Evolutionary conservation across 2,888 invertebrate genomes (phyloP), one percentile per base, ranked within the genome.

Genomic region (Pollenia labialis): DNA sequence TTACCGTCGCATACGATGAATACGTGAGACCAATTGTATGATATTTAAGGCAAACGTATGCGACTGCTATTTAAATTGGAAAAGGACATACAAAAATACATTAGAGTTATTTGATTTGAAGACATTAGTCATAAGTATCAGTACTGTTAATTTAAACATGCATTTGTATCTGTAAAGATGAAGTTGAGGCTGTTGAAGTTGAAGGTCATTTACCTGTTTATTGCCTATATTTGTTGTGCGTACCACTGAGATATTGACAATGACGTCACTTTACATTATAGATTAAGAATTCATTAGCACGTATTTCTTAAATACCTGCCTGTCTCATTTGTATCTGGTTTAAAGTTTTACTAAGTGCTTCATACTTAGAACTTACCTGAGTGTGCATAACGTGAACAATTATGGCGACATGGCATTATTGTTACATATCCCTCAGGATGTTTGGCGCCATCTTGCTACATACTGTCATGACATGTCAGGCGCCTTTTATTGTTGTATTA

Each of bases 391-490:
- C 97, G 93, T 99, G 99, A 16, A 98, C 98, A 90, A 99, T 97
- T 97, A 99, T 98, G 50, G 98, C 97, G 40, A 98, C 98, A 91
- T 98, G 97, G 93, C 99, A 99, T n/a, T n/a, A n/a, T n/a, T n/a
- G n/a, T n/a, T n/a, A n/a, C n/a, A n/a, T n/a, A n/a, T n/a, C n/a
- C n/a, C n/a, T n/a, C n/a, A n/a, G n/a, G n/a, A n/a, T n/a, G n/a
- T n/a, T n/a, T n/a, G n/a, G n/a, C n/a, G n/a, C n/a, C n/a, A n/a
- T n/a, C n/a, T n/a, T n/a, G n/a, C n/a, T n/a, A n/a, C n/a, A n/a
- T n/a, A n/a, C n/a, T n/a, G n/a, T n/a, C n/a, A n/a, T n/a, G n/a
- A n/a, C n/a, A n/a, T n/a, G n/a, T n/a, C n/a, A n/a, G n/a, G n/a
- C n/a, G n/a, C n/a, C n/a, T n/a, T n/a, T n/a, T n/a, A n/a, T n/a